Evolutionary conservation across 2,888 invertebrate genomes (phyloP).

Genomic region (Netelia virgata): DNA sequence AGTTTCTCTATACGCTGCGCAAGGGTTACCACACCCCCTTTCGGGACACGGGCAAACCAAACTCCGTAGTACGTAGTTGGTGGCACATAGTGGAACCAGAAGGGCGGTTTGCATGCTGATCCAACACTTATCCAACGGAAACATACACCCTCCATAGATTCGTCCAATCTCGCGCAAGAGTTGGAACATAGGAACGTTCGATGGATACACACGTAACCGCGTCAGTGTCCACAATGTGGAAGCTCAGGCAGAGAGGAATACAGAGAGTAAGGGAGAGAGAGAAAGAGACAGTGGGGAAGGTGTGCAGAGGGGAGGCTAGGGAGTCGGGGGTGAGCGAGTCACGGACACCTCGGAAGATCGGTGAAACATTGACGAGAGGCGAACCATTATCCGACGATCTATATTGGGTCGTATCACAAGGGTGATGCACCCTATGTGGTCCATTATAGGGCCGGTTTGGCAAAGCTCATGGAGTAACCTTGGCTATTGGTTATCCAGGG

Average conservation of each 20-base stretch:
- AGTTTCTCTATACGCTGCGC: conserved; percentile 19
- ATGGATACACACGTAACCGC: conserved; percentile 22
- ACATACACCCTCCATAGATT: conserved; percentile 42
- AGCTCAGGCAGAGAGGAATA: not conserved
- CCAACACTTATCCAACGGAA: conserved; percentile 29
- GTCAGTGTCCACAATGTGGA: not conserved
- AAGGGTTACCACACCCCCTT: conserved; percentile 43
- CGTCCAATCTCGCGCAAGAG: conserved; percentile 54
- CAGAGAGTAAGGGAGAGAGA: no score
- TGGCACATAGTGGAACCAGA: conserved; percentile 18
- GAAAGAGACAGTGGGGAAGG: not conserved
- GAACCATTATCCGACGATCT: not conserved
- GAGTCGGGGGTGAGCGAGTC: not conserved
- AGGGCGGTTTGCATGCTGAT: conserved; percentile 40
- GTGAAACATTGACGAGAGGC: not conserved
- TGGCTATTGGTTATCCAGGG: conserved; percentile 13
- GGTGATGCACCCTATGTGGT: conserved; percentile 9
- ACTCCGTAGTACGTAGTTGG: conserved; percentile 26
- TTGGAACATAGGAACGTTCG: conserved; percentile 28
- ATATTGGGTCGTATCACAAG: not conserved
- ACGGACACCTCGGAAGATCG: conserved; percentile 30
- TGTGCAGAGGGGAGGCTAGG: no score
- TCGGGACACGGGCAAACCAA: conserved; percentile 46
- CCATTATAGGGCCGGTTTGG: conserved; percentile 27
- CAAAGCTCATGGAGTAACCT: conserved; percentile 15